Evolutionary conservation across 2,888 invertebrate species (phyloP).

Genomic region (Ecliptopera silaceata): DNA sequence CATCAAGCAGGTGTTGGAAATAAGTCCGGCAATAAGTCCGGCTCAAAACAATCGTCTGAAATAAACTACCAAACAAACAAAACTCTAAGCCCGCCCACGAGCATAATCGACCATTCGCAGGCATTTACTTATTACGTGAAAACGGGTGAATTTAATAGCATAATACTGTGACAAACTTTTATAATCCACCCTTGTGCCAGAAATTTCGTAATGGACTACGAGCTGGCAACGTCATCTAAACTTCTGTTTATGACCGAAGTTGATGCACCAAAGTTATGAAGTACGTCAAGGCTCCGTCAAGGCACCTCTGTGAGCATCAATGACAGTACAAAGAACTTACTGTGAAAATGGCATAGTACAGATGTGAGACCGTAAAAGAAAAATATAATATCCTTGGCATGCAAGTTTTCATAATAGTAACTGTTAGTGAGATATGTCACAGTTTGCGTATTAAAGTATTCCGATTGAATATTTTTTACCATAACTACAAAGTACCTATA

Average conservation of each 20-base stretch:
- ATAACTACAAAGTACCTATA: too few species aligned
- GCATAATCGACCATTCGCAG: conserved; percentile 22
- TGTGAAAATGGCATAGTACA: too few species aligned
- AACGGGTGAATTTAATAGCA: conserved; percentile 24
- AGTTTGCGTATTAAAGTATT: too few species aligned
- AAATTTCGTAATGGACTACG: conserved; percentile 16
- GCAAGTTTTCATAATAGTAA: too few species aligned
- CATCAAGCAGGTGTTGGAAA: conserved; percentile 4
- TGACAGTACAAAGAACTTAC: too few species aligned
- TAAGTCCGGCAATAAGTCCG: conserved; percentile 12
- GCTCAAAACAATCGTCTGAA: conserved; percentile 1
- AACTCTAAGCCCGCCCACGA: conserved; percentile 21
- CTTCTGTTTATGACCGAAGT: conserved; percentile 19
- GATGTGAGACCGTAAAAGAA: too few species aligned
- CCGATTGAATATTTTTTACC: too few species aligned
- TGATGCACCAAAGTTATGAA: conserved; percentile 12
- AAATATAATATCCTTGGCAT: too few species aligned
- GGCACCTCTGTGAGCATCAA: too few species aligned
- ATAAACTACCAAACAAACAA: conserved; percentile 21
- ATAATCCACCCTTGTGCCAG: conserved; percentile 24
- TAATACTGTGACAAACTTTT: conserved; percentile 27
- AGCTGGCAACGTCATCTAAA: conserved; percentile 11
- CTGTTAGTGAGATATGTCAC: too few species aligned
- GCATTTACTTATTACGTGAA: conserved; percentile 16
- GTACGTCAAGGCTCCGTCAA: neutral